These are phyloP conservation scores for Melanotus villosus DNA, from an alignment of 2,888 invertebrate species.

Conservation along the genomic window DNA sequence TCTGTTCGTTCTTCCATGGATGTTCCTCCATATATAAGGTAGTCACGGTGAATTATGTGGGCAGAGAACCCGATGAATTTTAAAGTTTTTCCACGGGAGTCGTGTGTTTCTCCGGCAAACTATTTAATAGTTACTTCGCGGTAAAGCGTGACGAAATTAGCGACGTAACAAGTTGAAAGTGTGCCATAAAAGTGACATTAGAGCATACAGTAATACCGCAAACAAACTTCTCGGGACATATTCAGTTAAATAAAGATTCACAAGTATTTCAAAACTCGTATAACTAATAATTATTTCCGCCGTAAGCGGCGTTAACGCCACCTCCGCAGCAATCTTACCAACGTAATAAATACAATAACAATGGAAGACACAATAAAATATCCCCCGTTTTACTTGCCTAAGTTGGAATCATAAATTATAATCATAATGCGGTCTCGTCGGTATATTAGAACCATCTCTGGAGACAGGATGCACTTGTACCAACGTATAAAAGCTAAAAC, in stretches of 20 bases:
- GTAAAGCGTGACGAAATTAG: constrained; percentile 1
- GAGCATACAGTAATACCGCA: constrained; percentile 26
- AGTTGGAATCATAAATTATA: constrained; percentile 51
- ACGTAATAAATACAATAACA: constrained; percentile 51
- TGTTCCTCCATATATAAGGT: constrained; percentile 18
- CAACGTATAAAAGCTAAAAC: constrained; percentile 48
- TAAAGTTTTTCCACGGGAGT: not conserved
- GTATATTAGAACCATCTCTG: constrained; percentile 52
- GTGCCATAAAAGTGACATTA: constrained; percentile 30
- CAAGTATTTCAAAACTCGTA: constrained; percentile 51
- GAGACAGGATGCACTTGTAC: constrained; percentile 52
- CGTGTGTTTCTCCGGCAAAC: not conserved
- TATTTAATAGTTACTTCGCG: constrained; percentile 1
- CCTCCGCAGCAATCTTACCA: constrained; percentile 48
- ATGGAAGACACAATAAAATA: constrained; percentile 50
- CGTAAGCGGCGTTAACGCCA: constrained; percentile 44
- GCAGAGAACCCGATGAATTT: constrained; percentile 29
- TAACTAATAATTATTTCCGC: constrained; percentile 57
- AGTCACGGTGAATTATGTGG: constrained; percentile 24
- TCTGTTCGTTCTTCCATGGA: constrained; percentile 33
- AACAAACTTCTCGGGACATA: constrained; percentile 24
- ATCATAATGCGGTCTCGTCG: constrained; percentile 51
- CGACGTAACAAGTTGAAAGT: not conserved
- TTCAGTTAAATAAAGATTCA: constrained; percentile 41
- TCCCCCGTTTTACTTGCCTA: constrained; percentile 50